Evolutionary conservation across 1,140 invertebrate species (phyloP).

Genomic region (Drosophila arizonae): DNA sequence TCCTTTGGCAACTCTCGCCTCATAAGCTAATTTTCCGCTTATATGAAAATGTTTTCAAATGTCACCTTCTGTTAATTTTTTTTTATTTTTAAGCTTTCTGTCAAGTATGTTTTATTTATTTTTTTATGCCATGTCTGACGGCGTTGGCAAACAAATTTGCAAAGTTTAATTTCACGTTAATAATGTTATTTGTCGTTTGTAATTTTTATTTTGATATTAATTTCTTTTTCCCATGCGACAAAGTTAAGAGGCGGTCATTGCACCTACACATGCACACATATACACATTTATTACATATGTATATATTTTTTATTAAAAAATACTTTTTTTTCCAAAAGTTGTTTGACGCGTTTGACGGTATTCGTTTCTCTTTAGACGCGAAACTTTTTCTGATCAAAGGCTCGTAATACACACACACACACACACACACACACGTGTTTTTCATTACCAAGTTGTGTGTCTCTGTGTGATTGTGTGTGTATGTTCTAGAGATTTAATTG

Average conservation of each 20-base stretch:
- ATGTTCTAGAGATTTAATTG: constrained; percentile 62
- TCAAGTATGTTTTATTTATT: not conserved
- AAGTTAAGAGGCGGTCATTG: constrained; percentile 43
- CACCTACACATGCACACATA: constrained; percentile 5
- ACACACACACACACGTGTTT: constrained; percentile 28
- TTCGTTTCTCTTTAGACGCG: constrained; percentile 25
- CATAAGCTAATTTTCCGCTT: not conserved
- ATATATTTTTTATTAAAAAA: constrained; percentile 36
- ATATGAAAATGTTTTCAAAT: constrained; percentile 5
- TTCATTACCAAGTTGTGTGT: constrained; percentile 64
- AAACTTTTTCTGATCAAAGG: constrained; percentile 69
- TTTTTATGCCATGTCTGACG: constrained; percentile 33
- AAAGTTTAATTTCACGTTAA: constrained; percentile 80
- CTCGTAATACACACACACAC: not conserved
- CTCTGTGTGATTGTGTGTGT: constrained; percentile 8
- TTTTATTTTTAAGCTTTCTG: constrained; percentile 2
- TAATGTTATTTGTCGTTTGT: constrained; percentile 66
- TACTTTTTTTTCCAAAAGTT: constrained; percentile 36
- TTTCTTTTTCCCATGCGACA: constrained; percentile 33
- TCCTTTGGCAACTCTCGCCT: not conserved
- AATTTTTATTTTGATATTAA: constrained; percentile 33
- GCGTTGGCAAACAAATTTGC: constrained; percentile 56
- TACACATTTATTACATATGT: constrained; percentile 14
- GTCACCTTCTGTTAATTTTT: constrained; percentile 33
- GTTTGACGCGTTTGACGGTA: constrained; percentile 29